Evolutionary conservation across 2,113 vertebrate genomes (phyloP), one percentile per base, ranked within the genome.

Genomic region (Chaetops frenatus): DNA sequence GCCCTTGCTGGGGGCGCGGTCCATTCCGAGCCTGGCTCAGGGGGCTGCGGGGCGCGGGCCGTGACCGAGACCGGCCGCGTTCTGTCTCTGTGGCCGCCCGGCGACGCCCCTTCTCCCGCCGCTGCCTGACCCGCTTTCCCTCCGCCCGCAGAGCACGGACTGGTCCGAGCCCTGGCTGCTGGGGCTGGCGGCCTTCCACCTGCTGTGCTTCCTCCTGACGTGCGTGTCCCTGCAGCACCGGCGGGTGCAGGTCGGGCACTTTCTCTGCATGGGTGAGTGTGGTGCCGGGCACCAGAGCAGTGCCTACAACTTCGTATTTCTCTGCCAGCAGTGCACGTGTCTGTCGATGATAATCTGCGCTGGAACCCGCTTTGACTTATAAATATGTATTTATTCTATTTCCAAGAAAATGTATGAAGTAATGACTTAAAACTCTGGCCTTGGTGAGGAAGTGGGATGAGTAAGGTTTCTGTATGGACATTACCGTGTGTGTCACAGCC

Each of bases 141-240:
- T 90, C 17, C 85, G 13, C 54, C 54, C n/a, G 3, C 61, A 98
- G 88, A 92, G 98, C 97, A 98, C 99, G 3, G 98, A 99, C 95
- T 99, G 99, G 99, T 98, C 99, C 3, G 99, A 99, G 88, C 97
- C 99, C 3, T 99, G 99, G 99, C 97, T 99, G 10, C 18, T 99
- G 29, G 98, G 98, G 7, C 97, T 99, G 58, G 38, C 97, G 2
- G n/a, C 42, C 78, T 99, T 99, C 94, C 99, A 99, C 45, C 19
- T 95, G 22, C 56, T 98, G 14, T 99, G 99, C 98, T 95, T 99
- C 65, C 90, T 97, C 9, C 66, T 99, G 44, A 99, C 99, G 2
- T 97, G 98, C 28, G 6, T 98, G 16, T 99, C 99, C 3, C 97
- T 98, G 64, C 98, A 94, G 71, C 98, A 97, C 89, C 99, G 99